phyloP scores from a whole-genome alignment of 2,888 invertebrate genomes.

The Malacosoma neustria region DNA sequence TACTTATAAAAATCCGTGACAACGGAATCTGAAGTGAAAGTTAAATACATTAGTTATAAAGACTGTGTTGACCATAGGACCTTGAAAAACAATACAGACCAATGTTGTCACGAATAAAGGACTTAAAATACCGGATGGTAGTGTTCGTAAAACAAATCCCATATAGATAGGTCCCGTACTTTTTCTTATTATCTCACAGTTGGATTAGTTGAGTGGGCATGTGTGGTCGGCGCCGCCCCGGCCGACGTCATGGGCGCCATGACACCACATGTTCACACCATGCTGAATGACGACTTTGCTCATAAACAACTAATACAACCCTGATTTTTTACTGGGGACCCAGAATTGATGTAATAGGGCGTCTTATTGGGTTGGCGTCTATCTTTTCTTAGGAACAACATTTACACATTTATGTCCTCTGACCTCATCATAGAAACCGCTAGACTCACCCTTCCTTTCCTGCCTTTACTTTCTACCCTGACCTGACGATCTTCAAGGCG shows the following conservation, averaged over 20 bases:
- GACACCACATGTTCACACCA: slow-evolving; percentile 41
- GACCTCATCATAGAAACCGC: slow-evolving; percentile 1
- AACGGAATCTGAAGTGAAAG: too few relatives aligned
- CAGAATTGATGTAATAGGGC: too few relatives aligned
- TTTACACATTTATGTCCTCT: slow-evolving; percentile 12
- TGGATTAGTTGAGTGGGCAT: slow-evolving; percentile 10
- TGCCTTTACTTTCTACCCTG: too few relatives aligned
- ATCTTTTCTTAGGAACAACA: slow-evolving; percentile 21
- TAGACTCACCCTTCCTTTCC: too few relatives aligned
- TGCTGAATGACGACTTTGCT: slow-evolving; percentile 35
- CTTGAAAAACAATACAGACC: too few relatives aligned
- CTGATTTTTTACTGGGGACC: too few relatives aligned
- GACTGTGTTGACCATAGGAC: too few relatives aligned
- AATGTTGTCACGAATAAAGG: too few relatives aligned
- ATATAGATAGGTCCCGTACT: not conserved
- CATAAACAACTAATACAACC: slow-evolving; percentile 23
- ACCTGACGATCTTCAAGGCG: too few relatives aligned
- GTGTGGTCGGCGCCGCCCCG: slow-evolving; percentile 22
- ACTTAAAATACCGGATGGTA: slow-evolving; percentile 32
- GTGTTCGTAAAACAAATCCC: slow-evolving; percentile 13
- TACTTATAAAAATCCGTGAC: too few relatives aligned
- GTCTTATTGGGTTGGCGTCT: too few relatives aligned
- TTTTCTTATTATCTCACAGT: not conserved
- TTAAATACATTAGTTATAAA: too few relatives aligned
- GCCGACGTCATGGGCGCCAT: slow-evolving; percentile 32